These are phyloP conservation scores for Scaptomyza pallida DNA, from an alignment of 1,140 invertebrate genomes.

Conservation along the genomic window DNA sequence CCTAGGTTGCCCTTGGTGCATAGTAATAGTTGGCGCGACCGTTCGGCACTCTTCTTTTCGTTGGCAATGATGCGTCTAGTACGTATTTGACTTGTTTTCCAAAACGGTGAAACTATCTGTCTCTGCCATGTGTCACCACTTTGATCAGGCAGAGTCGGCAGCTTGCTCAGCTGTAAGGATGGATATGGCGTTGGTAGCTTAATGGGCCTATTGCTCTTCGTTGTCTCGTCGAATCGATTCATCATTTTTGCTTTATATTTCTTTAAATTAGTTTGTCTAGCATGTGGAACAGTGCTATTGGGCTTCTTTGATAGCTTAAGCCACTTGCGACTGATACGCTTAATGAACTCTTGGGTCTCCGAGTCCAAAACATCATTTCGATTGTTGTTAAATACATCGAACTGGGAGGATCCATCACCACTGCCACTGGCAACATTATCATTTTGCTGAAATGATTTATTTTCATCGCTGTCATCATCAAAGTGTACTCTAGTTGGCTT, in stretches of 20 bases:
- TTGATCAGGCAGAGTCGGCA: neutral
- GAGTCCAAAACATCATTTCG: neutral
- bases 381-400: conserved; percentile 1
- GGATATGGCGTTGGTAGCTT: neutral
- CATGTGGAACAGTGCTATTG: neutral
- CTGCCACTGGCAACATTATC: neutral
- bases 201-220: neutral
- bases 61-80: conserved; percentile 1
- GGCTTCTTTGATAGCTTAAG: neutral
- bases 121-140: neutral
- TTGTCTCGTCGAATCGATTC: neutral
- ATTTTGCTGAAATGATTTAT: neutral
- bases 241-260: neutral
- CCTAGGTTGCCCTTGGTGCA: neutral
- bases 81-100: neutral
- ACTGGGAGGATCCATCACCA: neutral
- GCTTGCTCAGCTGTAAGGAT: neutral
- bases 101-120: neutral
- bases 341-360: neutral
- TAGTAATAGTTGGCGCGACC: neutral
- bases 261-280: neutral
- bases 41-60: neutral
- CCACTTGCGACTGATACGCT: neutral
- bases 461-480: conserved; percentile 1
- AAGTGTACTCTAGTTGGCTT: neutral